Evolutionary conservation across 2,797 vertebrate species (phyloP).

Genomic region (Buphagus erythrorhynchus): DNA sequence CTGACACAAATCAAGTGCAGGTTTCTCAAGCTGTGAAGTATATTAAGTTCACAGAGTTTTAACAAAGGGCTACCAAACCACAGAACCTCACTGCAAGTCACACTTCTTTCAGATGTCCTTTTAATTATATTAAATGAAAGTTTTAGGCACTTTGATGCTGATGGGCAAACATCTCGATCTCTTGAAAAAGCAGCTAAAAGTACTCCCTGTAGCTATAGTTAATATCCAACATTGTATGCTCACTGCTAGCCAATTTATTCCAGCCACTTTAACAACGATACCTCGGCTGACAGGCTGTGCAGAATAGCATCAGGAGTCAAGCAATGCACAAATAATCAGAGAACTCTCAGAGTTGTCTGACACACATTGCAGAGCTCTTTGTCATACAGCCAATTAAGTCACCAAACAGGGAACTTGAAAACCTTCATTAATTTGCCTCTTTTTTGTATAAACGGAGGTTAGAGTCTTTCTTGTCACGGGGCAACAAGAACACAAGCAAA

Average conservation of each 20-base stretch:
- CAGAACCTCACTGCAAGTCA: constrained; percentile 56
- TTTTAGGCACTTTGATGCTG: constrained; percentile 72
- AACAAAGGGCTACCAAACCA: constrained; percentile 72
- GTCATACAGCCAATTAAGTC: constrained; percentile 79
- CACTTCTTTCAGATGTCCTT: constrained; percentile 76
- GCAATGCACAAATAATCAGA: constrained; percentile 72
- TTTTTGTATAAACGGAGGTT: constrained; percentile 63
- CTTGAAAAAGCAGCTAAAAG: constrained; percentile 70
- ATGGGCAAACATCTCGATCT: constrained; percentile 69
- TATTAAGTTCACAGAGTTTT: constrained; percentile 77
- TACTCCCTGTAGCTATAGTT: constrained; percentile 73
- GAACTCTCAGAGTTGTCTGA: constrained; percentile 73
- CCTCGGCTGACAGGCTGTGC: constrained; percentile 55
- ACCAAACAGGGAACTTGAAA: constrained; percentile 75
- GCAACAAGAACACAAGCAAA: constrained; percentile 46
- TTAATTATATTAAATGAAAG: constrained; percentile 78
- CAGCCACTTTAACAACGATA: constrained; percentile 74
- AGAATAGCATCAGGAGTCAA: constrained; percentile 65
- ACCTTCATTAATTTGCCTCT: constrained; percentile 76
- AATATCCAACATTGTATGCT: constrained; percentile 69
- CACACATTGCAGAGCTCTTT: constrained; percentile 69
- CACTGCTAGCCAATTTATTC: constrained; percentile 76
- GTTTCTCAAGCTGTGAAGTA: constrained; percentile 78
- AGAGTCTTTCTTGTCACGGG: constrained; percentile 51
- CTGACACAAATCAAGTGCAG: constrained; percentile 70